Evolutionary conservation across 2,113 vertebrate species (phyloP).

Genomic region (Pterocles burchelli): DNA sequence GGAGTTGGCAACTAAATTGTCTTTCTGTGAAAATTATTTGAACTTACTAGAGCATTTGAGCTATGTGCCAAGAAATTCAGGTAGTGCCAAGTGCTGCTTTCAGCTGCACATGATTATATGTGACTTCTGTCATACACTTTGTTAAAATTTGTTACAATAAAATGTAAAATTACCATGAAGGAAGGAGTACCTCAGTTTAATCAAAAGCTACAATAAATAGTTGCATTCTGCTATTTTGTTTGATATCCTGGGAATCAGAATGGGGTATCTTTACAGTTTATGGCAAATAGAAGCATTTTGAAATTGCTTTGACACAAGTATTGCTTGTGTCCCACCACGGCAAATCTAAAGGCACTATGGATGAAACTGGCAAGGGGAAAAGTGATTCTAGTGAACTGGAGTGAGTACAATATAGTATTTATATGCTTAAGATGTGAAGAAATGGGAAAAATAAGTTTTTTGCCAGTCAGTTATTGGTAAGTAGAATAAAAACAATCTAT

Average conservation of each 20-base stretch:
- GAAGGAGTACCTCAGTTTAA: neutral
- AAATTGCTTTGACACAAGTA: neutral
- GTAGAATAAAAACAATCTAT: neutral
- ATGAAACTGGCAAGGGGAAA: neutral
- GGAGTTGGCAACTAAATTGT: neutral
- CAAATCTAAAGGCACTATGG: neutral
- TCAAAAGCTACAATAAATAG: neutral
- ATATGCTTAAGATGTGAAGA: neutral
- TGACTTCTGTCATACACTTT: neutral
- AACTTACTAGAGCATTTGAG: neutral
- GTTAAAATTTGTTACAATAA: neutral
- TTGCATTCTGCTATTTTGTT: neutral
- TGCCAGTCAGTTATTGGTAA: neutral
- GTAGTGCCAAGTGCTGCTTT: neutral
- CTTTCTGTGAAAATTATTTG: constrained; percentile 17
- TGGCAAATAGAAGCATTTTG: neutral
- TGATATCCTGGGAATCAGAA: neutral
- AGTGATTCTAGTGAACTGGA: neutral
- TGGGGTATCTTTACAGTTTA: neutral
- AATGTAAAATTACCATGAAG: neutral
- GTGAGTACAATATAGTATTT: neutral
- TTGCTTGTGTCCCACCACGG: neutral
- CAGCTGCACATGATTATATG: neutral
- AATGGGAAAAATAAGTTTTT: neutral
- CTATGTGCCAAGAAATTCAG: neutral